A percentile compares a stretch with the other conserved stretches of the same genome.
Conservation (phyloP, 2,888 invertebrate species). For the Ochropleura plecta region DNA sequence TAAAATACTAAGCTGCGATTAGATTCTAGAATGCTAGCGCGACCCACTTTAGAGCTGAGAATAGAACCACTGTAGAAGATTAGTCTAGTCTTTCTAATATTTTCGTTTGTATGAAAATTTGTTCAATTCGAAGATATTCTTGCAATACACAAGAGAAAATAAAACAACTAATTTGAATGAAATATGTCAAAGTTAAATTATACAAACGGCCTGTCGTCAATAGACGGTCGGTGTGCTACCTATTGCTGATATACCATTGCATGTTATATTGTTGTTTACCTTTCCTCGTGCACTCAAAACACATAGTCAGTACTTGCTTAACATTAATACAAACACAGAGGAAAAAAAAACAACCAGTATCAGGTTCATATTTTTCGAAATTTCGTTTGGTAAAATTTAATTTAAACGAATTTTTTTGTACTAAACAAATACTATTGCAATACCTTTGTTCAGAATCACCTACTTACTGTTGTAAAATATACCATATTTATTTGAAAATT, state of each 20-base stretch:
- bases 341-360: neutral
- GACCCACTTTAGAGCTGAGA: constrained; percentile 51
- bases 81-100: constrained; percentile 20
- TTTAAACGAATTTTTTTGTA: too few species aligned
- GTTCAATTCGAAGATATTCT: too few species aligned
- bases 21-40: constrained; percentile 26
- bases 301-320: neutral
- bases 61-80: constrained; percentile 53
- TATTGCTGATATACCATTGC: too few species aligned
- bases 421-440: constrained; percentile 3
- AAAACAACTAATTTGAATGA: neutral
- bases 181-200: neutral
- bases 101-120: neutral
- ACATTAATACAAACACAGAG: too few species aligned
- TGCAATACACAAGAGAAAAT: neutral
- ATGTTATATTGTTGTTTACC: neutral
- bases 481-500: too few species aligned
- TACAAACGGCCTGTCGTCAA: neutral
- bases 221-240: too few species aligned
- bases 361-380: neutral
- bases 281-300: constrained; percentile 13
- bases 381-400: neutral
- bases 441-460: neutral
- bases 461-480: neutral
- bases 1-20: constrained; percentile 35